These are phyloP conservation scores for Drosophila arawakana DNA, from an alignment of 1,140 invertebrate species.

Conservation along the genomic window DNA sequence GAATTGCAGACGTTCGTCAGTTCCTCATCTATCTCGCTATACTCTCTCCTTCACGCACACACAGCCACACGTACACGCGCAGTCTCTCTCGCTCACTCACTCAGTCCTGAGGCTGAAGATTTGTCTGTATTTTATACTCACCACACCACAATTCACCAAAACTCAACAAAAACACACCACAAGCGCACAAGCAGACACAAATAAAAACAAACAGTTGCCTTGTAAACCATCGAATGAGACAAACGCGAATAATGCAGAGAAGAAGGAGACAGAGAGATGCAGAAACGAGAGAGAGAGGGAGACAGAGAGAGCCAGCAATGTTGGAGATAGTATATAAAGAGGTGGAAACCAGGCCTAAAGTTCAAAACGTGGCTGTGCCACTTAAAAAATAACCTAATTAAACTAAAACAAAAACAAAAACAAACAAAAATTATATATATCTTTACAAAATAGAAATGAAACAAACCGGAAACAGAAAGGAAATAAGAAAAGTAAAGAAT, in stretches of 20 bases:
- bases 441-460: too few relatives aligned
- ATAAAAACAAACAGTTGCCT: conserved; percentile 12
- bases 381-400: conserved; percentile 49
- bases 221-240: conserved; percentile 35
- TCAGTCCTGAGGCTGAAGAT: too few relatives aligned
- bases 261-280: conserved; percentile 8
- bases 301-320: conserved; percentile 1
- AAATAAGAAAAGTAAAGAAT: too few relatives aligned
- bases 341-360: conserved; percentile 64
- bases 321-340: conserved; percentile 14
- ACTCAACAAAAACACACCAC: neutral
- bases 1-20: conserved; percentile 14
- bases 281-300: neutral
- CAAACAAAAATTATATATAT: neutral
- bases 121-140: conserved; percentile 15
- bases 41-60: conserved; percentile 4
- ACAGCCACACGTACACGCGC: neutral
- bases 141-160: conserved; percentile 1
- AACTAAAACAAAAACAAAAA: conserved; percentile 33
- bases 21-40: conserved; percentile 45
- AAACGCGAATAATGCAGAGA: neutral
- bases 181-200: conserved; percentile 20
- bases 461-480: too few relatives aligned
- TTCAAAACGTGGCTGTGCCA: conserved; percentile 81
- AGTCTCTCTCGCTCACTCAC: conserved; percentile 9